Conservation (phyloP, 2,113 vertebrate species). For the Cheirogaleus medius region DNA sequence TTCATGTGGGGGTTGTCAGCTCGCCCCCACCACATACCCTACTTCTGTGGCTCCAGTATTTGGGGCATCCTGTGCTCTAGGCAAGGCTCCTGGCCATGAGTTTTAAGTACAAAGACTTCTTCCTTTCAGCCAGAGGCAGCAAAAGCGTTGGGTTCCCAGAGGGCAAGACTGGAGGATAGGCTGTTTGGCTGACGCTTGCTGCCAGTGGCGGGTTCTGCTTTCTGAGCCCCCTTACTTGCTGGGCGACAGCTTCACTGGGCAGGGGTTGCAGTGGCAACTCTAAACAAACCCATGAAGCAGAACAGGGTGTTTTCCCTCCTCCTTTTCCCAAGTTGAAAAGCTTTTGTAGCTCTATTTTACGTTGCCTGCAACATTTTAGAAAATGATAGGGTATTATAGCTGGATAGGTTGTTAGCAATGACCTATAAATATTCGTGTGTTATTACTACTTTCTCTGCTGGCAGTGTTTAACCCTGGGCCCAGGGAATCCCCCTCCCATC, state of each 20-base stretch:
- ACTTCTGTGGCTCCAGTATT: neutral
- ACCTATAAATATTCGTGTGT: neutral
- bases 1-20: neutral
- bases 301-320: neutral
- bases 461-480: neutral
- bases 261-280: neutral
- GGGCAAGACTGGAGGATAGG: conserved; percentile 35
- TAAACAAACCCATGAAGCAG: neutral
- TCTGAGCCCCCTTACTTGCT: neutral
- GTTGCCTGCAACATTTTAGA: conserved; percentile 20
- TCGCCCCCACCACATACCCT: neutral
- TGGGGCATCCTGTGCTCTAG: neutral
- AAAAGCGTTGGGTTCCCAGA: neutral
- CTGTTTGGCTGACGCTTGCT: conserved; percentile 45
- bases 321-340: neutral
- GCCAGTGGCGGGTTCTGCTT: conserved; percentile 45
- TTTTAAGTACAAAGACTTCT: conserved; percentile 38
- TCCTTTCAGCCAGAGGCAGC: conserved; percentile 33
- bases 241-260: neutral
- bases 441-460: neutral
- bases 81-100: neutral
- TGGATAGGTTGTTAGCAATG: neutral
- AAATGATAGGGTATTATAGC: conserved; percentile 19
- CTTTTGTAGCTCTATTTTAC: neutral
- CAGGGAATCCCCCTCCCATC: neutral